Base-by-base conservation (phyloP, 1,140 invertebrate genomes). In the Radopholus similis region DNA sequence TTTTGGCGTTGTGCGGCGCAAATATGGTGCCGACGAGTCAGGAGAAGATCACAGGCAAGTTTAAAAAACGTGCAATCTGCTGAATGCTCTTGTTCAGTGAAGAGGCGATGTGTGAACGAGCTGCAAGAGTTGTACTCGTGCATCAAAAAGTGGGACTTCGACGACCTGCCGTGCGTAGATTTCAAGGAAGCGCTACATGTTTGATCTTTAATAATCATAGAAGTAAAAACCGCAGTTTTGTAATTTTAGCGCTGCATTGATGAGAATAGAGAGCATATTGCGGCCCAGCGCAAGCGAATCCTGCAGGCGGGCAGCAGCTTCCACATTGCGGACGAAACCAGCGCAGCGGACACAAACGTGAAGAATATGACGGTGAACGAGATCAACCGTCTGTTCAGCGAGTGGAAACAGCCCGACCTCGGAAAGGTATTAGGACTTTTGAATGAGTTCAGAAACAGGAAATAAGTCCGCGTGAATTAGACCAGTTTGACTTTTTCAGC, bases 141-240 rank as follows among this genome's bases (percentile, higher is more conserved):
- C 55, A 40, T 80, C 21, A 75, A 77, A 40, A 81, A 81, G 49
- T 78, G 76, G 76, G 77, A 80, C 58, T 80, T 72, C 49, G 77
- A 80, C 56, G 76, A 81, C 66, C 47, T 80, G 56, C 78, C 68
- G 23, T 80, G 77, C 30, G 30, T 42, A 11, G 63, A 70, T 34
- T 71, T 78, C 26, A 71, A 79, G 42, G 67, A 65, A 26, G 60
- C 38, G n/a, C 54, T 63, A 6, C 51, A n/a, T n/a, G n/a, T n/a
- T n/a, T n/a, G n/a, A n/a, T n/a, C n/a, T n/a, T n/a, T n/a, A n/a
- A n/a, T n/a, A n/a, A n/a, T n/a, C n/a, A n/a, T n/a, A n/a, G n/a
- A n/a, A n/a, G n/a, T n/a, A n/a, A n/a, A n/a, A n/a, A n/a, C n/a
- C n/a, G n/a, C n/a, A n/a, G n/a, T n/a, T n/a, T n/a, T n/a, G n/a